These are phyloP conservation scores for Streptopelia turtur DNA, from an alignment of 2,797 vertebrate genomes.

Conservation along the genomic window DNA sequence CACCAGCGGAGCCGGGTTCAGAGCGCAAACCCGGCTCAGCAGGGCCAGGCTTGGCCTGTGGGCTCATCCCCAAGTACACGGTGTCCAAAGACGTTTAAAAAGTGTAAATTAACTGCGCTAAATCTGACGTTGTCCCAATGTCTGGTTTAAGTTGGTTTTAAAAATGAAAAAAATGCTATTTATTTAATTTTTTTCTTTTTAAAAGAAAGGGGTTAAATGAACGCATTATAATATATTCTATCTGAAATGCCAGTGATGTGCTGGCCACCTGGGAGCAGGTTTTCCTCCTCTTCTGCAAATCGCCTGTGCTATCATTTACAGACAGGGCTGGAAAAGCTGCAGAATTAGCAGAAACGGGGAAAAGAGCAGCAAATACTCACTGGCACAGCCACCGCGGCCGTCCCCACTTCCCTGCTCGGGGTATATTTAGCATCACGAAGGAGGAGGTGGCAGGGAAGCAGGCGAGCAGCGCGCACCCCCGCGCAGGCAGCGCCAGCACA, in stretches of 20 bases:
- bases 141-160: not conserved
- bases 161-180: not conserved
- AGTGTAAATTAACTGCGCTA: not conserved
- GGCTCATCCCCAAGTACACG: not conserved
- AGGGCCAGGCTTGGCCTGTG: not conserved
- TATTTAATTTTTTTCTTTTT: not conserved
- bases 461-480: accelerated
- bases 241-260: accelerated
- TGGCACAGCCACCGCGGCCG: not conserved
- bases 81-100: not conserved
- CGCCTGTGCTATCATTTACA: not conserved
- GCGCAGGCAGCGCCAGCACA: accelerated
- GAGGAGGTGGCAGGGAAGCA: not conserved
- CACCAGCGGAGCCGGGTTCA: not conserved
- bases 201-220: not conserved
- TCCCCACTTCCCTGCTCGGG: not conserved
- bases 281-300: not conserved
- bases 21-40: accelerated
- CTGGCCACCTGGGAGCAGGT: not conserved
- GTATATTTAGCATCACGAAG: not conserved
- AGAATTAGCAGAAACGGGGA: not conserved
- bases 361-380: not conserved
- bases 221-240: accelerated
- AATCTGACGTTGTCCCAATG: not conserved
- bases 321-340: not conserved